A percentile compares a stretch with the other conserved stretches of the same genome.
These are phyloP conservation scores for Oenanthe oenanthe DNA, from an alignment of 2,113 vertebrate genomes.

Conservation along the genomic window DNA sequence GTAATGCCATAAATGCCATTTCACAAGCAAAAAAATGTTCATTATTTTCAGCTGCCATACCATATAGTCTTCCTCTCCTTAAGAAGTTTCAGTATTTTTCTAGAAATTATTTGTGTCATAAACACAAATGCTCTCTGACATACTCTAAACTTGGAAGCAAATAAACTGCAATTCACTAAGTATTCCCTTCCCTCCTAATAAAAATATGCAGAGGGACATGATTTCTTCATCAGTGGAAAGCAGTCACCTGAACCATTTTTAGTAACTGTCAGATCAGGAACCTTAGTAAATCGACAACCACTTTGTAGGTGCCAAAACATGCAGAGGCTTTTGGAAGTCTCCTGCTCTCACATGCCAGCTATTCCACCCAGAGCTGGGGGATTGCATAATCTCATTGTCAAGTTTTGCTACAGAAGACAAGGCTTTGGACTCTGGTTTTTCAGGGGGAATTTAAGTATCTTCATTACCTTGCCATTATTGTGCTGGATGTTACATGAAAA, in stretches of 20 bases:
- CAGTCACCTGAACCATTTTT: slow-evolving; percentile 36
- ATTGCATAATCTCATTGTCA: not conserved
- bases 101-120: not conserved
- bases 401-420: not conserved
- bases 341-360: not conserved
- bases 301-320: slow-evolving; percentile 4
- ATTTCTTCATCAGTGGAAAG: not conserved
- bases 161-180: not conserved
- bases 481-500: not conserved
- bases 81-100: not conserved
- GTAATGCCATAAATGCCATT: not conserved
- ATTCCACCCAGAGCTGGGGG: not conserved
- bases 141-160: not conserved
- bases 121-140: not conserved
- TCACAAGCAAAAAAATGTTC: not conserved
- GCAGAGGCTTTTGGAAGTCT: slow-evolving; percentile 16
- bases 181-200: not conserved
- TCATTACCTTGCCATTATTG: not conserved
- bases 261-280: slow-evolving; percentile 35
- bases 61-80: not conserved
- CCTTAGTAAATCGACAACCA: slow-evolving; percentile 17
- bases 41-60: not conserved
- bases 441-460: not conserved
- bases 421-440: not conserved
- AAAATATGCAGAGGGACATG: not conserved